Percentiles rank a stretch among this genome's conserved stretches.
Evolutionary conservation across 2,888 invertebrate genomes (phyloP).

Genomic region (Synergus itoensis): DNA sequence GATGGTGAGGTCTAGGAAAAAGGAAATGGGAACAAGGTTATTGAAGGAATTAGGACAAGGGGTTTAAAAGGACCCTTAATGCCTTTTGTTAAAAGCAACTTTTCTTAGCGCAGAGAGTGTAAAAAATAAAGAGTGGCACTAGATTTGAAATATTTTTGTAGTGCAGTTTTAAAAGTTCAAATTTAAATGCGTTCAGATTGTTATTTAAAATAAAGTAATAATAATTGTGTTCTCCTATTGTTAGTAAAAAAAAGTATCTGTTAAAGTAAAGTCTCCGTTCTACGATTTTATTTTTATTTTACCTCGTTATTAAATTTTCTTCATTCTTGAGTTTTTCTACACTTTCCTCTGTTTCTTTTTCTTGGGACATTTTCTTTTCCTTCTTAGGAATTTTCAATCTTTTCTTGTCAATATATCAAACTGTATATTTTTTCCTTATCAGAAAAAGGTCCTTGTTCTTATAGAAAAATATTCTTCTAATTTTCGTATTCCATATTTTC

Average conservation of each 20-base stretch:
- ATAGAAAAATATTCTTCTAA: not conserved
- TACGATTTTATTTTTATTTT: not conserved
- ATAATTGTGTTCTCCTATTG: no score
- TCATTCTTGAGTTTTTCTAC: not conserved
- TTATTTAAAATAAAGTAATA: no score
- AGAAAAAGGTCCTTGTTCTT: not conserved
- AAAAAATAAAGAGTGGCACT: not conserved
- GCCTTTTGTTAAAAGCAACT: conserved; percentile 4
- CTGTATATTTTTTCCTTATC: not conserved
- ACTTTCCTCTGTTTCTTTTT: not conserved
- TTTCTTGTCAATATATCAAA: not conserved
- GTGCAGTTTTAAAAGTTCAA: no score
- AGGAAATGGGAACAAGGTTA: conserved; percentile 27
- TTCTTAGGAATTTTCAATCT: not conserved
- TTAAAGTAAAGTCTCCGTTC: no score
- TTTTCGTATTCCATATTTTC: not conserved
- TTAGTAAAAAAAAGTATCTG: no score
- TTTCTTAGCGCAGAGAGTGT: not conserved
- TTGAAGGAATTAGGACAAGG: conserved; percentile 17
- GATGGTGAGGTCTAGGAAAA: not conserved
- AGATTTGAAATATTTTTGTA: not conserved
- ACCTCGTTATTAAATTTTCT: not conserved
- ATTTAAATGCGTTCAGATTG: no score
- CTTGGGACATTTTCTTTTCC: not conserved
- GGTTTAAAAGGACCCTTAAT: not conserved